Base-by-base conservation (phyloP, 2,797 vertebrate species). In the Ispidina picta region DNA sequence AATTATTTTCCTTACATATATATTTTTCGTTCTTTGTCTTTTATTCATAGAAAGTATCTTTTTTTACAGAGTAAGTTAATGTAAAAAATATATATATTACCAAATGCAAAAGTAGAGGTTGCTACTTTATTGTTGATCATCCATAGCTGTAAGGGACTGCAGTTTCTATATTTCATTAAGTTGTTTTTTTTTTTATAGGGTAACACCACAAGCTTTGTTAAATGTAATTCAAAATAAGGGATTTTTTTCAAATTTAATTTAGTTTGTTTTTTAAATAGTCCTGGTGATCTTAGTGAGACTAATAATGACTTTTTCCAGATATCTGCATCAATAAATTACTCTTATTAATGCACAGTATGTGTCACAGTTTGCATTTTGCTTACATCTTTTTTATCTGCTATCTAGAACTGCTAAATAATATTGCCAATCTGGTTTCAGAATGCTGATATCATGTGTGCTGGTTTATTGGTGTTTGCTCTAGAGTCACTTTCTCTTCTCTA, bases 371-470 rank as follows among this genome's bases (percentile, higher is more conserved):
- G 65, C 19, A 28, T 88, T 96, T 89, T 91, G 74, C 41, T 95
- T 89, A 73, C 71, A 84, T 88, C 77, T 94, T 68, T 93, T 90
- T 91, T 84, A 93, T 94, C 86, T 75, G 19, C 33, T 94, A 86
- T 86, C 78, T 85, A 26, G 58, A 88, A 72, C 60, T 93, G 92
- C 85, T 93, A 91, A 93, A 93, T 88, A 86, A 66, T 79, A 65
- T 60, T 89, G 85, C 94, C 85, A 64, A 88, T 92, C 88, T 92
- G 92, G 92, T 90, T 89, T 86, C 66, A 84, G 76, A 83, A 46
- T 19, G n/a, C 33, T 84, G 93, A 93, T 96, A 20, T 13, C 89
- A 95, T 94, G 92, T 86, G 4, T 39, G n/a, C 54, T 91, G 46
- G 26, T 18, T 89, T 94, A 86, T 63, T 92, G 83, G 68, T 86